phyloP scores from a whole-genome alignment of 1,140 invertebrate genomes.

The Heliconius congener region DNA sequence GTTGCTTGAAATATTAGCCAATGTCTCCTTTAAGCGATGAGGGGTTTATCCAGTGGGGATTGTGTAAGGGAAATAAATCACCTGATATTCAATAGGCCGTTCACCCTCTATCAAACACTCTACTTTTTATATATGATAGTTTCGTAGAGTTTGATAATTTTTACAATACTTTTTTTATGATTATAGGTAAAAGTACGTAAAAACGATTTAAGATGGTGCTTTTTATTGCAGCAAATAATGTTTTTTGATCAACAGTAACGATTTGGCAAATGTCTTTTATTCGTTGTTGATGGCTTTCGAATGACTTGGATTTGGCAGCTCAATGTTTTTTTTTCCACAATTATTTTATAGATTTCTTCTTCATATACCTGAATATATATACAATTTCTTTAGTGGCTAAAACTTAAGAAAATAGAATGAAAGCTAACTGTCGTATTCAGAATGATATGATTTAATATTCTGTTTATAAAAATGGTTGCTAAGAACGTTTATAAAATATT shows the following conservation, averaged over 20 bases:
- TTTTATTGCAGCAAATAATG: constrained; percentile 1
- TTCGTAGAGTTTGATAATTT: constrained; percentile 8
- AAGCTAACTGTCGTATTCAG: too few species aligned
- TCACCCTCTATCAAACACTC: constrained; percentile 53
- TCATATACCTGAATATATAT: background rate
- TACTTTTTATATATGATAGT: constrained; percentile 34
- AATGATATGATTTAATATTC: too few species aligned
- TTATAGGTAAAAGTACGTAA: background rate
- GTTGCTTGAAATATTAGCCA: constrained; percentile 11
- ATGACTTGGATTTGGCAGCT: constrained; percentile 10
- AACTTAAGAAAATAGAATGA: too few species aligned
- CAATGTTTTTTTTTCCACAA: background rate
- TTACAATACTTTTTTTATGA: background rate
- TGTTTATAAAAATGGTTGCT: too few species aligned
- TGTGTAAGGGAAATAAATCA: constrained; percentile 60
- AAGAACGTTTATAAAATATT: too few species aligned
- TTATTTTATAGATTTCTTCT: constrained; percentile 4
- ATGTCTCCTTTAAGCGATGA: constrained; percentile 3
- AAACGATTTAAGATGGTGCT: background rate
- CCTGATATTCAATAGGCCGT: constrained; percentile 53
- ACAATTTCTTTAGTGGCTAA: too few species aligned
- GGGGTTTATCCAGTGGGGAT: constrained; percentile 21
- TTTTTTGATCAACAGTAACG: background rate
- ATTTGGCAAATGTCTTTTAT: constrained; percentile 18
- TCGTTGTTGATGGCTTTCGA: background rate